Evolutionary conservation across 2,888 invertebrate species (phyloP), one percentile per base, ranked within the genome.

Genomic region (Philopedon plagiatum): DNA sequence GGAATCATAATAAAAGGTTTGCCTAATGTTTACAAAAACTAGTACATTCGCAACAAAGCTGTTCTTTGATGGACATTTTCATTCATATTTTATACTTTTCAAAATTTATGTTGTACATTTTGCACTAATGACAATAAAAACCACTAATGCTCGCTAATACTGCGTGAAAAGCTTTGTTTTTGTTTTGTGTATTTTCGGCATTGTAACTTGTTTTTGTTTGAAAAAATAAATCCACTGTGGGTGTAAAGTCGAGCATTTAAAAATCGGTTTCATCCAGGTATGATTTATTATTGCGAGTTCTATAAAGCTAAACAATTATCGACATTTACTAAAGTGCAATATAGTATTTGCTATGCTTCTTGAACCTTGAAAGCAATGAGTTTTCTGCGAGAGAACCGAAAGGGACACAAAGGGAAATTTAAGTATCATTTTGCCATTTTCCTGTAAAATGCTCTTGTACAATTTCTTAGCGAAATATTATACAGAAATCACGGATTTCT

Each of bases 171-270:
- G 61, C 61, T 62, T 62, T 46, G 41, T 60, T 44, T 29, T 37
- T 56, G 63, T 37, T 63, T 46, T 67, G 37, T 68, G 49, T 73
- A 57, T 46, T 39, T 54, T 49, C 54, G 56, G 60, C 79, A 78
- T 79, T 80, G 78, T 80, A 79, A 78, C 80, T 80, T 79, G 80
- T 79, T 77, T 57, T 69, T 72, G 71, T 74, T 68, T 75, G 71
- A 75, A 77, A 80, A 81, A 19, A 54, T 81, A 82, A 81, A 75
- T 81, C 82, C 78, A 81, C 82, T 81, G 82, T 82, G 80, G 81
- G 75, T 75, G 74, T 73, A 76, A 58, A 71, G 74, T 71, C 74
- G 73, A 80, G 81, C 81, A 80, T 79, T 78, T 78, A 74, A 73
- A 26, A 26, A n/a, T n/a, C 78, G 44, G 54, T 49, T 70, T 58